These are phyloP conservation scores for Neodiprion pinetum DNA, from an alignment of 1,140 invertebrate species.

Conservation along the genomic window DNA sequence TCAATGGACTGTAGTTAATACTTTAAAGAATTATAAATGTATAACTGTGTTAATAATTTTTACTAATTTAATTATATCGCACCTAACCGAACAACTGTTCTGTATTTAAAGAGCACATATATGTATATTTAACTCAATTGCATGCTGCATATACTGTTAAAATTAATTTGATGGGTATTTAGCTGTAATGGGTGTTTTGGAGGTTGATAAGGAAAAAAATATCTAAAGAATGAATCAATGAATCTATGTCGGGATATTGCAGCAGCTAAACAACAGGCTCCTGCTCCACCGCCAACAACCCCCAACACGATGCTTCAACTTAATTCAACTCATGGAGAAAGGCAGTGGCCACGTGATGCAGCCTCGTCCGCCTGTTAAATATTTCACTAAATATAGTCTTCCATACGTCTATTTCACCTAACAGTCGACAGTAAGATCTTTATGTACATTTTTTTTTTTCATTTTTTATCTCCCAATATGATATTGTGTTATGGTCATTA, in stretches of 20 bases:
- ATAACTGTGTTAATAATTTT: no score
- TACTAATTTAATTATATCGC: no score
- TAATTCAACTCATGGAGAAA: conserved; percentile 45
- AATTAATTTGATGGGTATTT: no score
- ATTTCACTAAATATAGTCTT: background rate
- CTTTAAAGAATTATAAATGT: no score
- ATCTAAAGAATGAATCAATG: background rate
- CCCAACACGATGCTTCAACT: conserved; percentile 45
- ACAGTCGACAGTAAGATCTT: background rate
- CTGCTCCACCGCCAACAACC: conserved; percentile 49
- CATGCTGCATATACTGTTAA: no score
- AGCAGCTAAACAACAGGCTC: conserved; percentile 57
- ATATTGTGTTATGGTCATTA: background rate
- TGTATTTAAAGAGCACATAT: no score
- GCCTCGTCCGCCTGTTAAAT: conserved; percentile 47
- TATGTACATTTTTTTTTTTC: background rate
- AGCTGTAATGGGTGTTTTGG: no score
- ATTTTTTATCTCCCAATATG: background rate
- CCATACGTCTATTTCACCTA: background rate
- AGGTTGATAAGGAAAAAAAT: background rate
- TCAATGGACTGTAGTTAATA: no score
- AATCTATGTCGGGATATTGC: conserved; percentile 46
- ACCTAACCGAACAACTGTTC: no score
- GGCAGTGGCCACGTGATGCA: conserved; percentile 47
- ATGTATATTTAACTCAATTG: no score